A percentile compares a stretch with the other conserved stretches of the same genome.
Evolutionary conservation across 1,140 invertebrate genomes (phyloP).

Genomic region (Oncopodura yosiiana): DNA sequence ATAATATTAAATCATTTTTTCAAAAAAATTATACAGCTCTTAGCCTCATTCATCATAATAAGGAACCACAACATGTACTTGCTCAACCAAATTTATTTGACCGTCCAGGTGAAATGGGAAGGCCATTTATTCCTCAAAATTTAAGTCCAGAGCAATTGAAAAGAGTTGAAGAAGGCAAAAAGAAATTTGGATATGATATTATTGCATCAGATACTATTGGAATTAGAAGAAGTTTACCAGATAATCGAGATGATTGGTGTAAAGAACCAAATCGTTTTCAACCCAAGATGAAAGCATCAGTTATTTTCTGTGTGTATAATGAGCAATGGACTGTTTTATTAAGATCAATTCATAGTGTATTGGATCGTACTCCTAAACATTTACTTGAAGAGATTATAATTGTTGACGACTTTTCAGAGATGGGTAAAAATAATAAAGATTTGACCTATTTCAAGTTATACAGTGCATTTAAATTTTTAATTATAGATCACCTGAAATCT

Average conservation of each 20-base stretch:
- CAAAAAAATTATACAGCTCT: not conserved
- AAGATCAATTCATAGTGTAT: conserved; percentile 82
- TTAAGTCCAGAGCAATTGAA: conserved; percentile 58
- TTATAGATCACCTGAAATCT: conserved; percentile 54
- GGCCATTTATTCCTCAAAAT: conserved; percentile 58
- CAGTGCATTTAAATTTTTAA: too few relatives aligned
- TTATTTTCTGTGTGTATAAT: conserved; percentile 95
- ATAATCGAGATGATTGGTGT: conserved; percentile 73
- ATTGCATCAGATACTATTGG: conserved; percentile 87
- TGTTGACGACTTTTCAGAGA: conserved; percentile 93
- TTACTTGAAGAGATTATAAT: conserved; percentile 87
- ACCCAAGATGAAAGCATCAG: conserved; percentile 53
- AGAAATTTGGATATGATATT: conserved; percentile 48
- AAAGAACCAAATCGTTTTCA: conserved; percentile 8
- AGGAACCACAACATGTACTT: not conserved
- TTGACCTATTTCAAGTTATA: too few relatives aligned
- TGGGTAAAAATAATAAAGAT: conserved; percentile 68
- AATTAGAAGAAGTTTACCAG: conserved; percentile 78
- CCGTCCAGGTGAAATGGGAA: conserved; percentile 62
- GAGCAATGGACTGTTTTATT: conserved; percentile 89
- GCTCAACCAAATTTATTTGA: not conserved
- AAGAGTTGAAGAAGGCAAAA: conserved; percentile 87
- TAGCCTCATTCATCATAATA: not conserved
- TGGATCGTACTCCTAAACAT: conserved; percentile 77
- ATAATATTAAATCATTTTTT: not conserved